phyloP scores from a whole-genome alignment of 1,140 invertebrate genomes.

The Trachymyrmex cornetzi region DNA sequence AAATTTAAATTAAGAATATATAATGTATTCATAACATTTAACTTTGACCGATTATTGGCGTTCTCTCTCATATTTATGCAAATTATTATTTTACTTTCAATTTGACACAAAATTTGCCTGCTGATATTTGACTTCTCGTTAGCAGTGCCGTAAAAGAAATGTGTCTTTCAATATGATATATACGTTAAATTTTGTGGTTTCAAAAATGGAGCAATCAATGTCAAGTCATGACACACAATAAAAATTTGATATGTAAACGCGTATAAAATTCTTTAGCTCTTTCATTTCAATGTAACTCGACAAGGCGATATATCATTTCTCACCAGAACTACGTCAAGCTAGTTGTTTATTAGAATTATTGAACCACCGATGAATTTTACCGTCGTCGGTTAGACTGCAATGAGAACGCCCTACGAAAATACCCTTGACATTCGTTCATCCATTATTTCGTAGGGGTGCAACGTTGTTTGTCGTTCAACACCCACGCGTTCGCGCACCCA shows the following conservation, averaged over 20 bases:
- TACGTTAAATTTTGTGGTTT: not conserved
- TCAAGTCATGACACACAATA: not conserved
- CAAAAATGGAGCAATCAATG: constrained; percentile 11
- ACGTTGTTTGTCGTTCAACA: constrained; percentile 54
- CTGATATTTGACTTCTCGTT: not conserved
- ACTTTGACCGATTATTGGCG: too few relatives aligned
- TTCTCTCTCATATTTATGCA: too few relatives aligned
- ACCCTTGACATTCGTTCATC: constrained; percentile 10
- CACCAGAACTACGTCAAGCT: not conserved
- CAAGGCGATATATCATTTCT: not conserved
- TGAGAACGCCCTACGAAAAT: constrained; percentile 57
- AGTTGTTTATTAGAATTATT: constrained; percentile 56
- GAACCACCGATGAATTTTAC: constrained; percentile 49
- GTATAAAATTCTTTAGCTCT: not conserved
- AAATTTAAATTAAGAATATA: too few relatives aligned
- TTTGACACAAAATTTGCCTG: not conserved
- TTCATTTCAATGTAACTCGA: not conserved
- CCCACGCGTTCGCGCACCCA: constrained; percentile 6
- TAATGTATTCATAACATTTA: too few relatives aligned
- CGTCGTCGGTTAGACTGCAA: constrained; percentile 7
- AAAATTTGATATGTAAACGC: not conserved
- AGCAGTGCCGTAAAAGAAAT: not conserved
- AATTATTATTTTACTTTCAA: not conserved
- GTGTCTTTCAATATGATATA: not conserved
- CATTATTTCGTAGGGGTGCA: constrained; percentile 48